phyloP scores from a whole-genome alignment of 2,113 vertebrate species.

The Meriones unguiculatus region DNA sequence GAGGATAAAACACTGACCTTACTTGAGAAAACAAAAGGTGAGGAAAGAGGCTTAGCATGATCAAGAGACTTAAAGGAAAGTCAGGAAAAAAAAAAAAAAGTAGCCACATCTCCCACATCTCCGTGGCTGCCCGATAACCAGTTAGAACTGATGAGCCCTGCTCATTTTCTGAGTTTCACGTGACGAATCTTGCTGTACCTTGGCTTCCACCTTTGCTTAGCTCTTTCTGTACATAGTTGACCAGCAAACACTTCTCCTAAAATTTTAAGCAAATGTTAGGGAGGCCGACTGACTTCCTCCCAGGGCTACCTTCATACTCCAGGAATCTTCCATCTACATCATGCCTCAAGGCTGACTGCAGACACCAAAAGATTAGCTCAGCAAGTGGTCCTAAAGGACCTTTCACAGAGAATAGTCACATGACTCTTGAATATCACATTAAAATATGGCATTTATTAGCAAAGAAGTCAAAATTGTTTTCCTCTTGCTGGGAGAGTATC shows the following conservation, averaged over 20 bases:
- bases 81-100: background rate
- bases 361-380: background rate
- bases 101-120: too few species aligned
- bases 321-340: background rate
- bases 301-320: background rate
- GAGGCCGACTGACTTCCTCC: background rate
- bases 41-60: background rate
- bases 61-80: background rate
- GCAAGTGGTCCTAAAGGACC: background rate
- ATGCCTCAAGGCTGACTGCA: background rate
- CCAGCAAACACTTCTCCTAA: background rate
- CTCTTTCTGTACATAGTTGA: background rate
- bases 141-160: background rate
- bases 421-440: background rate
- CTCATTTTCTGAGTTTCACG: background rate
- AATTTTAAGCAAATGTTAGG: background rate
- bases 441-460: background rate
- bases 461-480: background rate
- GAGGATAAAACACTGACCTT: slow-evolving; percentile 83
- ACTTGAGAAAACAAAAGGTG: slow-evolving; percentile 83
- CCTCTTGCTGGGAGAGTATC: background rate
- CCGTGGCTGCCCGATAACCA: background rate
- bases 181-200: background rate
- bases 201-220: background rate
- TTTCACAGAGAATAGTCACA: background rate